These are phyloP conservation scores for Leptopilina boulardi DNA, from an alignment of 1,140 invertebrate species.

Conservation along the genomic window DNA sequence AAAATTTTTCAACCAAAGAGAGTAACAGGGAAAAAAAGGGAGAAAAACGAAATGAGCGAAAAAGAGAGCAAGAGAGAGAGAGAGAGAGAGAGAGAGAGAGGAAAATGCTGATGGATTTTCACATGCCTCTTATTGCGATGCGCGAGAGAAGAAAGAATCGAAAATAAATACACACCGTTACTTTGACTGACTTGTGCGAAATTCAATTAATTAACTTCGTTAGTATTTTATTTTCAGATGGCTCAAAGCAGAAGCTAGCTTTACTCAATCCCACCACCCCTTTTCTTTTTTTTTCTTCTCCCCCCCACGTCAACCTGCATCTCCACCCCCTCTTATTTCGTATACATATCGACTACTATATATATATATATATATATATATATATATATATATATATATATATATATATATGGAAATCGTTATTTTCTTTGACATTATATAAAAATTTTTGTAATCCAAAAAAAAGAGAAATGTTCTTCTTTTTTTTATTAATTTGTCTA, in stretches of 20 bases:
- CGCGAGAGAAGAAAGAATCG: background rate
- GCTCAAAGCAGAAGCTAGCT: slow-evolving; percentile 1
- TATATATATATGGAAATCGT: too few relatives aligned
- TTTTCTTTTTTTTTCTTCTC: too few relatives aligned
- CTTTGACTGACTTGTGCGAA: slow-evolving; percentile 28
- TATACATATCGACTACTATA: too few relatives aligned
- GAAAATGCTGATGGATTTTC: slow-evolving; percentile 35
- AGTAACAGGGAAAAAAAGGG: background rate
- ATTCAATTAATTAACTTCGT: slow-evolving; percentile 26
- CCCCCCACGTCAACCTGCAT: background rate
- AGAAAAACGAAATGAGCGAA: background rate
- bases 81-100: background rate
- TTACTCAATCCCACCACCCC: background rate
- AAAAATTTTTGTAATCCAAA: too few relatives aligned
- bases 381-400: too few relatives aligned
- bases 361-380: too few relatives aligned
- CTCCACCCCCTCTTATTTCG: too few relatives aligned
- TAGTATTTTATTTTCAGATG: slow-evolving; percentile 18
- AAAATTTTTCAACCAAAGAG: background rate
- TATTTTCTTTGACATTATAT: too few relatives aligned
- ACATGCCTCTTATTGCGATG: background rate
- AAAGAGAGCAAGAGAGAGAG: background rate
- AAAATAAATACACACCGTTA: slow-evolving; percentile 29
- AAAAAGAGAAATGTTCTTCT: too few relatives aligned
- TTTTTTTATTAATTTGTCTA: too few relatives aligned